phyloP scores from a whole-genome alignment of 2,888 invertebrate genomes.

The Drosophila nr. medialis region DNA sequence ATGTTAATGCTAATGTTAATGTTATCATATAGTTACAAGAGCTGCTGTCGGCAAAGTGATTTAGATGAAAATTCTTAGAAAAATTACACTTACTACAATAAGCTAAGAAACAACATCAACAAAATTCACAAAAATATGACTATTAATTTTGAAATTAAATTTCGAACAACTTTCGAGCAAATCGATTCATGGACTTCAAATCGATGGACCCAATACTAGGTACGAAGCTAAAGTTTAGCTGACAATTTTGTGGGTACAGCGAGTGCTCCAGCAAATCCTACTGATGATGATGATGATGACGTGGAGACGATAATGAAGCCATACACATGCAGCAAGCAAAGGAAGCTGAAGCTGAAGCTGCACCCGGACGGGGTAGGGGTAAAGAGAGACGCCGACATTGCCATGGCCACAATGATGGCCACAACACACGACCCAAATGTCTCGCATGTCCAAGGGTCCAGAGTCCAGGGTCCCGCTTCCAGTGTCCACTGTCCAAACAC shows the following conservation, averaged over 20 bases:
- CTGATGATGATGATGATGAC: slow-evolving; percentile 35
- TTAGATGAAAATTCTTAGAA: no score
- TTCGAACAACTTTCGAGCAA: neutral
- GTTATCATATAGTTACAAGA: no score
- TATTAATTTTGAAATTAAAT: neutral
- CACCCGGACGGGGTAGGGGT: neutral
- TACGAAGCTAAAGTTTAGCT: slow-evolving; percentile 9
- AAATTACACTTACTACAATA: no score
- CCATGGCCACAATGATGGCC: slow-evolving; percentile 66
- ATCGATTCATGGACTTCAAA: slow-evolving; percentile 1
- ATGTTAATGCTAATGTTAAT: no score
- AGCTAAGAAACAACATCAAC: neutral
- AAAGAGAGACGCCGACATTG: slow-evolving; percentile 23
- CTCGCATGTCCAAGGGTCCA: slow-evolving; percentile 23
- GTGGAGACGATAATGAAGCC: slow-evolving; percentile 71
- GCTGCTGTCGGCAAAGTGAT: no score
- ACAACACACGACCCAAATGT: slow-evolving; percentile 67
- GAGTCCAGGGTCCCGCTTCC: slow-evolving; percentile 12
- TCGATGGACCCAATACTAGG: neutral
- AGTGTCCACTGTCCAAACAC: slow-evolving; percentile 5
- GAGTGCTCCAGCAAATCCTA: slow-evolving; percentile 10
- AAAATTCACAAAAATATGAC: neutral
- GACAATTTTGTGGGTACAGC: slow-evolving; percentile 59
- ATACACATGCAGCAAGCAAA: slow-evolving; percentile 54
- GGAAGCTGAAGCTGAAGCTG: slow-evolving; percentile 9